These are phyloP conservation scores for Bhutanitis thaidina DNA, from an alignment of 2,888 invertebrate species.

Conservation along the genomic window DNA sequence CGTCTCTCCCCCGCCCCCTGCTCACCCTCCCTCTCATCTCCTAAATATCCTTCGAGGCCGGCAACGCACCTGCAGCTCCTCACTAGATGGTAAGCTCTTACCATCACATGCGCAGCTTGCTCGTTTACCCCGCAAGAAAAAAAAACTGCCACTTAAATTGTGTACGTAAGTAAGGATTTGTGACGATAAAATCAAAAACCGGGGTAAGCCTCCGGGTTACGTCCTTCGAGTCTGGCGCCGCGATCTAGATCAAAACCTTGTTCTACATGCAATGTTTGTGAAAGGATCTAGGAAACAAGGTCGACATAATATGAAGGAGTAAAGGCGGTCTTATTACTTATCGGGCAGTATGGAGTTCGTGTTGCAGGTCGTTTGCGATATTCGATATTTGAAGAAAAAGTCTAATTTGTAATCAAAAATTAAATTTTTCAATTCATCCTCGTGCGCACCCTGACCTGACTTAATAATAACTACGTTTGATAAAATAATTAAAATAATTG, in stretches of 20 bases:
- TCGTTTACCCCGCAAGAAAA: too few relatives aligned
- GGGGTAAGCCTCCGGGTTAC: neutral
- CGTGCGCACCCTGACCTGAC: too few relatives aligned
- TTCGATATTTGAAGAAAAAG: neutral
- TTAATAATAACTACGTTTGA: too few relatives aligned
- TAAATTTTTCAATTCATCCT: too few relatives aligned
- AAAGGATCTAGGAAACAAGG: conserved; percentile 6
- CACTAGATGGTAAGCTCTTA: too few relatives aligned
- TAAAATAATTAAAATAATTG: too few relatives aligned
- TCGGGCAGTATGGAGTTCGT: neutral
- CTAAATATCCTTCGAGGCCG: too few relatives aligned
- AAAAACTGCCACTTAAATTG: too few relatives aligned
- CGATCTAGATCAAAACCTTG: conserved; percentile 11
- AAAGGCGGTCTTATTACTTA: conserved; percentile 1
- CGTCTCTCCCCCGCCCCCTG: too few relatives aligned
- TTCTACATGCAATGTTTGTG: conserved; percentile 3
- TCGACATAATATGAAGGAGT: neutral
- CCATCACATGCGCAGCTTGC: too few relatives aligned
- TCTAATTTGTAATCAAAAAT: neutral
- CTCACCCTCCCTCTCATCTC: too few relatives aligned
- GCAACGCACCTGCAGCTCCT: too few relatives aligned
- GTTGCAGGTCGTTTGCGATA: neutral
- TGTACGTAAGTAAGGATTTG: neutral
- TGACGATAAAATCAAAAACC: conserved; percentile 9
- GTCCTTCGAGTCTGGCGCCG: conserved; percentile 6